Base-by-base conservation (phyloP, 2,888 invertebrate genomes). In the Nomada flava region DNA sequence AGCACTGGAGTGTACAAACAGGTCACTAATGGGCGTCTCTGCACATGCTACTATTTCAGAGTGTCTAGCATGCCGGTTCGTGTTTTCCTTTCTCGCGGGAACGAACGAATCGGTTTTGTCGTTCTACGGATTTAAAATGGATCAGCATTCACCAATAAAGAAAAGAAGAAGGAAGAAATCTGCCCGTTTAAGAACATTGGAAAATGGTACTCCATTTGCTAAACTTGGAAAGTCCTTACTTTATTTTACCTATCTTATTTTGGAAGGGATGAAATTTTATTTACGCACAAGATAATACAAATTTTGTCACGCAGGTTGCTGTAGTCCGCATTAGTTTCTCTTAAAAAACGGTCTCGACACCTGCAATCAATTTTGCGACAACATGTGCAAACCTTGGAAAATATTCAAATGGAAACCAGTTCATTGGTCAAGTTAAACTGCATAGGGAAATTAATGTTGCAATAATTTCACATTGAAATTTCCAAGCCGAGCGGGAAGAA, bases 11-110 rank as follows among this genome's bases (percentile, higher is more conserved):
- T 88, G 76, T 70, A 79, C 90, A 89, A 90, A 89, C 89, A 87
- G 87, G 82, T 85, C 80, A 78, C 84, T 90, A 91, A 91, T 89
- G 87, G 89, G 77, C 79, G 72, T 79, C 80, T 86, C 81, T 73
- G 77, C 65, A 71, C 62, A 71, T 68, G 53, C 74, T 81, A 74
- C 78, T 82, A 72, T 68, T 68, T 72, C 72, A 20, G 53, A 76
- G 59, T 29, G 63, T 11, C 60, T 42, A 23, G 13, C 36, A 13
- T 36, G n/a, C 4, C n/a, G n/a, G 23, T n/a, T 26, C 64, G 0
- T 5, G 29, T 26, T 42, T 23, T 69, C 20, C 15, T 62, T 50
- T 23, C n/a, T 18, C 0, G 15, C 10, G 50, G 26, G 26, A 57
- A 63, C 20, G 50, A 76, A 64, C 36, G 36, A 50, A 15, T 44